Percentiles rank a stretch among this genome's conserved stretches.
Evolutionary conservation across 1,140 invertebrate species (phyloP).

Genomic region (Ips typographus): DNA sequence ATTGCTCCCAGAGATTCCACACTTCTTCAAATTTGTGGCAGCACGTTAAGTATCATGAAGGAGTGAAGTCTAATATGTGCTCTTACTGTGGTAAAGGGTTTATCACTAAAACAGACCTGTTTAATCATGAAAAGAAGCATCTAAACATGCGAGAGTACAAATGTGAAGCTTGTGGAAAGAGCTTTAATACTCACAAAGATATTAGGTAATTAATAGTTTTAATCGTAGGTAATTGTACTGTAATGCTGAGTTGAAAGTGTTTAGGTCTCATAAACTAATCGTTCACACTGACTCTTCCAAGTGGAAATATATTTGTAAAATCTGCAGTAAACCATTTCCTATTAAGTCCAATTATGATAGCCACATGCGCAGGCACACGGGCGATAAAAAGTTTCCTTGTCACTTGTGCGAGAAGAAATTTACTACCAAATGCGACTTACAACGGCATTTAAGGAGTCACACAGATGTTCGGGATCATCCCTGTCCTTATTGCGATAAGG

Average conservation of each 20-base stretch:
- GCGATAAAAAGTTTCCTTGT: slow-evolving; percentile 69
- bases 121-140: slow-evolving; percentile 60
- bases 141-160: slow-evolving; percentile 69
- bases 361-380: slow-evolving; percentile 38
- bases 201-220: slow-evolving; percentile 27
- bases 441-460: slow-evolving; percentile 42
- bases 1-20: slow-evolving; percentile 39
- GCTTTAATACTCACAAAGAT: slow-evolving; percentile 52
- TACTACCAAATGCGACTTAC: slow-evolving; percentile 35
- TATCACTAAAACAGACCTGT: slow-evolving; percentile 57
- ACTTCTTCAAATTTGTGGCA: slow-evolving; percentile 38
- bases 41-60: slow-evolving; percentile 43
- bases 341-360: slow-evolving; percentile 37
- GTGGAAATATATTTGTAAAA: slow-evolving; percentile 42
- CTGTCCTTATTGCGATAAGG: slow-evolving; percentile 36
- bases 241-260: background rate
- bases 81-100: slow-evolving; percentile 62
- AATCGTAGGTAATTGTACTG: too few species aligned
- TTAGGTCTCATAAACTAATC: slow-evolving; percentile 36
- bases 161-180: slow-evolving; percentile 65
- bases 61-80: slow-evolving; percentile 49
- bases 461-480: slow-evolving; percentile 30
- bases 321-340: slow-evolving; percentile 47
- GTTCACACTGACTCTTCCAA: slow-evolving; percentile 37
- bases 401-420: slow-evolving; percentile 73